Conservation (phyloP, 2,113 vertebrate genomes). For the Petrocephalus zakoni region DNA sequence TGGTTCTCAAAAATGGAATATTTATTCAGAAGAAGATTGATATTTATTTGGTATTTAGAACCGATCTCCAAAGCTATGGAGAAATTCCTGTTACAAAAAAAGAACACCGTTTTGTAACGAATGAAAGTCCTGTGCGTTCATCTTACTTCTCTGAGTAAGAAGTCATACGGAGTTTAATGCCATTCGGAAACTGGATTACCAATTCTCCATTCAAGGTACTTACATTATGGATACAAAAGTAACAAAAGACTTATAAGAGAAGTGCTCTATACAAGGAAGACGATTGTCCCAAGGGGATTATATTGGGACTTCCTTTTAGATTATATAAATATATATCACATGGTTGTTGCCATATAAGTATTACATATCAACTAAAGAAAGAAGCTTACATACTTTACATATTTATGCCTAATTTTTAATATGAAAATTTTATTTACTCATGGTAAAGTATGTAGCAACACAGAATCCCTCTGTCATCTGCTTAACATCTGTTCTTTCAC, state of each 20-base stretch:
- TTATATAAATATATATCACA: not conserved
- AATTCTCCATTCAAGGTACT: not conserved
- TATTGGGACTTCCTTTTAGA: not conserved
- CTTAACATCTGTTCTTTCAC: not conserved
- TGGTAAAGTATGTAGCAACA: not conserved
- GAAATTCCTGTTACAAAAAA: not conserved
- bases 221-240: not conserved
- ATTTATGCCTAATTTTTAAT: conserved; percentile 18
- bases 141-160: not conserved
- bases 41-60: not conserved
- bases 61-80: not conserved
- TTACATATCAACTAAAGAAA: not conserved
- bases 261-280: not conserved
- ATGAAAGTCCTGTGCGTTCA: not conserved
- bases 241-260: not conserved
- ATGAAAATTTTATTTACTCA: conserved; percentile 25
- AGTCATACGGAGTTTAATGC: not conserved
- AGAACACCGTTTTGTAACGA: not conserved
- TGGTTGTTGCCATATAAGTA: not conserved
- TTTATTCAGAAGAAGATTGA: not conserved
- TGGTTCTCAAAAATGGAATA: not conserved
- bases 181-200: not conserved
- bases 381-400: not conserved
- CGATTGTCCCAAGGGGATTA: conserved; percentile 1
- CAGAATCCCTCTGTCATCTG: not conserved